Conservation (phyloP, 2,113 vertebrate genomes). For the Cichladusa arquata region DNA sequence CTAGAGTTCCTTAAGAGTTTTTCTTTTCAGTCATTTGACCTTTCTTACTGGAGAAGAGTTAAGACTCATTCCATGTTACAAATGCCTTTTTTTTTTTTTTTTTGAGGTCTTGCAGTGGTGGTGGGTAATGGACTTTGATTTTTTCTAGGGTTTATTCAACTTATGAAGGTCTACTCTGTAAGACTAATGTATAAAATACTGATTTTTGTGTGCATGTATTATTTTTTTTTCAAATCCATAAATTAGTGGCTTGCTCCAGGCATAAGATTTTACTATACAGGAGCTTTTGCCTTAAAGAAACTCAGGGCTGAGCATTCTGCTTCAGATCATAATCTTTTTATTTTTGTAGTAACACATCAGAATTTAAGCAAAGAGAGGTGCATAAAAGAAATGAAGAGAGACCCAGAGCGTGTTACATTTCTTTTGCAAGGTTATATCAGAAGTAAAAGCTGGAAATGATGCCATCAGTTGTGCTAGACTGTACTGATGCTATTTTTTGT, state of each 20-base stretch:
- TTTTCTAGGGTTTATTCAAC: not conserved
- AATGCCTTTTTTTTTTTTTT: not conserved
- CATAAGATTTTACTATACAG: not conserved
- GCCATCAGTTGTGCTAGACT: not conserved
- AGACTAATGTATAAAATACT: not conserved
- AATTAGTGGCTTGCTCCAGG: not conserved
- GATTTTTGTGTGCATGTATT: not conserved
- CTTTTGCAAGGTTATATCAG: not conserved
- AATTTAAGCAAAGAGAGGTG: not conserved
- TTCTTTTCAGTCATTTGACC: not conserved
- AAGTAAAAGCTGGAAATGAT: not conserved
- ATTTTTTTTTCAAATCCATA: not conserved
- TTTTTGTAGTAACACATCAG: not conserved
- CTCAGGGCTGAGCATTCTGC: not conserved
- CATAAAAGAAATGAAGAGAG: not conserved
- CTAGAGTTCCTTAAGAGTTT: not conserved
- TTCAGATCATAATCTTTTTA: not conserved
- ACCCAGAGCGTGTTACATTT: not conserved
- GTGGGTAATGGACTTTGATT: not conserved
- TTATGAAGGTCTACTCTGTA: not conserved
- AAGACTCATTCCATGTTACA: not conserved
- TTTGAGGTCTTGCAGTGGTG: not conserved
- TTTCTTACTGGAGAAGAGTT: not conserved
- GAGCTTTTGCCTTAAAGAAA: not conserved
- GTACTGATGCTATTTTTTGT: not conserved